Evolutionary conservation across 1,140 invertebrate species (phyloP), one percentile per base, ranked within the genome.

Genomic region (Leptinotarsa lineolata): DNA sequence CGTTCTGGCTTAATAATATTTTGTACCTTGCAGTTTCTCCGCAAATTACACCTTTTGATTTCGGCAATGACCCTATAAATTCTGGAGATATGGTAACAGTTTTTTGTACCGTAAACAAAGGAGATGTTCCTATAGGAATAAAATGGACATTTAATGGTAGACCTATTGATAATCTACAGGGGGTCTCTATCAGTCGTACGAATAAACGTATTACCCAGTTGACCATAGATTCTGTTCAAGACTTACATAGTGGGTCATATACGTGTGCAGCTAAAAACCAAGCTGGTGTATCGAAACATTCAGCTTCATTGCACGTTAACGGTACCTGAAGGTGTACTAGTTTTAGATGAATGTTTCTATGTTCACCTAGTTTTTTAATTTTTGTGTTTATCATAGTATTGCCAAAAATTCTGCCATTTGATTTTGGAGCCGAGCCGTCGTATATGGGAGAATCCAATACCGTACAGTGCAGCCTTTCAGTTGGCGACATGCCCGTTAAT

Each of bases 361-460:
- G 74, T 74, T 45, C 16, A 21, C n/a, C 18, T 68, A 58, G 67
- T 68, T 73, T 21, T 63, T 74, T 20, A 63, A 72, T 22, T 46
- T 72, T 59, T 74, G n/a, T 76, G 73, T 74, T 64, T 76, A 61
- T 70, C 72, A 64, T 72, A 78, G 75, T 77, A 72, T 65, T 74
- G 65, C 90, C 90, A 66, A 87, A 89, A 84, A 91, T 92, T 80
- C 87, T 88, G 81, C 90, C 90, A 58, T 91, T 92, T 81, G 85
- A 88, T 75, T 87, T 91, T 83, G 88, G 88, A 73, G 89, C 89
- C 75, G 87, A 84, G 82, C 88, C 81, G 77, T 85, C 75, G 18
- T 83, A 81, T 73, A 80, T 81, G 68, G 83, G 84, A n/a, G 81
- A 85, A 65, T 81, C 82, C n/a, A 74, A 79, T 1, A 81, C 83